Evolutionary conservation across 2,888 invertebrate species (phyloP), one percentile per base, ranked within the genome.

Genomic region (Melinaea marsaeus): DNA sequence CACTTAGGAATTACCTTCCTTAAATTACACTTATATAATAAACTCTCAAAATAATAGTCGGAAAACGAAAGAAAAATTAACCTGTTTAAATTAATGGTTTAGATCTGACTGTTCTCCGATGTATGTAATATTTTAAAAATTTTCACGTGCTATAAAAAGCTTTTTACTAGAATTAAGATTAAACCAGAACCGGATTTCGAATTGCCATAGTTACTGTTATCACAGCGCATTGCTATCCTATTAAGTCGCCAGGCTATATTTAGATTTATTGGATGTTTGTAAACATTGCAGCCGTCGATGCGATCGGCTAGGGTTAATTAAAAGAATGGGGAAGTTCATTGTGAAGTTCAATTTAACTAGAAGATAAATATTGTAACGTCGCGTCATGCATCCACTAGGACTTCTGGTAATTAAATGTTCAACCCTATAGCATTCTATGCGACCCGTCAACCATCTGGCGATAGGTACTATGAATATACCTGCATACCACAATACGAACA

Each of bases 261-360:
- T 80, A 81, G 76, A 75, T 75, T 76, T 76, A 80, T 84, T 84
- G 79, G 76, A 81, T 85, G 86, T 86, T 86, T 83, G 85, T 86
- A 86, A 86, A 86, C 85, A 85, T 72, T 69, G 66, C 71, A 74
- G 72, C 72, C 75, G 72, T 70, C 74, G 71, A 70, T 72, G 70
- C 58, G 69, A 66, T 57, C 51, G 73, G 73, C 68, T 72, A 71
- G 76, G 80, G 75, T 80, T 79, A 78, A 81, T 78, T 79, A 73
- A 79, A 80, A 81, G 79, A 80, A 75, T 80, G 69, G 76, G 73
- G 75, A 79, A 88, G 88, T 87, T 88, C 86, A 88, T 86, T 88
- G 88, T 84, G 84, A 86, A 88, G 87, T 84, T 87, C 86, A 86
- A 72, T 32, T 51, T 32, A 32, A 32, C 22, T 51, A 51, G 51